Evolutionary conservation across 2,797 vertebrate genomes (phyloP), one percentile per base, ranked within the genome.

Genomic region (Threskiornis aethiopicus): DNA sequence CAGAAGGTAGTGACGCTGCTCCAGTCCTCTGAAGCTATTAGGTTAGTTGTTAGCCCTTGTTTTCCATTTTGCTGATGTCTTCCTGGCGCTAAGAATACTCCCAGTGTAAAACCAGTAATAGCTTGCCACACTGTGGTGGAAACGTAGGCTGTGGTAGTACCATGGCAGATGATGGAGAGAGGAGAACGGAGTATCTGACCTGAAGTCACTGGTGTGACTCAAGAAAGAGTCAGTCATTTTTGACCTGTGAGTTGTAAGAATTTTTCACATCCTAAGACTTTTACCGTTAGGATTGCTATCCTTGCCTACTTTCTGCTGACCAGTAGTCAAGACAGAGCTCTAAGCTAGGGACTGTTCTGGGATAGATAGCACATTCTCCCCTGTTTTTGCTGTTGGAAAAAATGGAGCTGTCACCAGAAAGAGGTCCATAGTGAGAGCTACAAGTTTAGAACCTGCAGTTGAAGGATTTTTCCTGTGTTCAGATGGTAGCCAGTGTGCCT

Each of bases 211-310:
- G 47, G 11, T 49, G 29, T n/a, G 29, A 28, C 26, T 44, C 19
- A 49, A 28, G 59, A 46, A 35, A 46, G 42, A 42, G 25, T 12
- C 10, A 33, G 21, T 8, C 5, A 5, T 6, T 77, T 49, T 21
- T 39, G 19, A 72, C 18, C 35, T 5, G 0, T 25, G 19, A 17
- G 16, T 25, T 62, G 46, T 11, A 52, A 72, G 20, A 10, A 17
- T 62, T 80, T 55, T 72, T 37, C 6, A 39, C 35, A 47, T 31
- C 13, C 16, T 5, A 13, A 39, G 46, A 24, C 35, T 51, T 85
- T 20, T 6, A 4, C 16, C 0, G 4, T 31, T 42, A 13, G 3
- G 14, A 6, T 22, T 54, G 17, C 15, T 39, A 20, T 6, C 13
- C n/a, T 83, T 59, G 16, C 24, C 19, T 59, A 9, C 26, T 16